Percentiles rank a stretch among this genome's conserved stretches.
Evolutionary conservation across 2,888 invertebrate genomes (phyloP).

Genomic region (Crocallis elinguaria): DNA sequence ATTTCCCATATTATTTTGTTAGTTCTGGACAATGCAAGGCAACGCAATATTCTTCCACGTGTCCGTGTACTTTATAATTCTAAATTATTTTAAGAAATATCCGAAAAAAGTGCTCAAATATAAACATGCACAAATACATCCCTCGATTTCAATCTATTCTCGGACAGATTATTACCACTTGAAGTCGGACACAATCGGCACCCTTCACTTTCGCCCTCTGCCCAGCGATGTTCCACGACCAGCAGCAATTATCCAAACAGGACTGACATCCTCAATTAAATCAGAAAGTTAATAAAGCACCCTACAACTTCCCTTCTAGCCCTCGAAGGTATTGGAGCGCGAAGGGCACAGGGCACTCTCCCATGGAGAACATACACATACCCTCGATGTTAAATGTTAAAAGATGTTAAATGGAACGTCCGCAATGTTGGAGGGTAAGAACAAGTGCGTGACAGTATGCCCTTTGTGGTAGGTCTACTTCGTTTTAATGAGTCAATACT

Average conservation of each 20-base stretch:
- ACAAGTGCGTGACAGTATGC: constrained; percentile 47
- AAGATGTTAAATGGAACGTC: constrained; percentile 44
- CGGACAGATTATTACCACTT: constrained; percentile 5
- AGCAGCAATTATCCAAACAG: constrained; percentile 38
- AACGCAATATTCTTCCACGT: too few species aligned
- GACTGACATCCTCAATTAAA: constrained; percentile 63
- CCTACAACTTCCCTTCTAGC: constrained; percentile 43
- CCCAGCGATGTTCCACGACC: constrained; percentile 17
- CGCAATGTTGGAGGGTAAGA: constrained; percentile 45
- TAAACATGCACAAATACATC: too few species aligned
- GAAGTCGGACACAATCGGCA: constrained; percentile 4
- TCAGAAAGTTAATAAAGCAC: constrained; percentile 56
- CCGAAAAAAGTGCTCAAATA: too few species aligned
- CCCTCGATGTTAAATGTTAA: constrained; percentile 41
- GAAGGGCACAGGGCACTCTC: constrained; percentile 49
- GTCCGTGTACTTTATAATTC: too few species aligned
- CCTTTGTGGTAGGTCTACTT: constrained; percentile 14
- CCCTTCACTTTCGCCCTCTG: constrained; percentile 16
- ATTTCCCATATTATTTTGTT: too few species aligned
- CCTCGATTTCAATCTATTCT: not conserved
- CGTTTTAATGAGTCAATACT: not conserved
- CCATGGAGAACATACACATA: constrained; percentile 54
- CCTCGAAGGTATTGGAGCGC: constrained; percentile 54
- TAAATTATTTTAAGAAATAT: too few species aligned
- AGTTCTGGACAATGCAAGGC: too few species aligned